These are phyloP conservation scores for Drosophila bocqueti DNA, from an alignment of 1,140 invertebrate species.

Conservation along the genomic window DNA sequence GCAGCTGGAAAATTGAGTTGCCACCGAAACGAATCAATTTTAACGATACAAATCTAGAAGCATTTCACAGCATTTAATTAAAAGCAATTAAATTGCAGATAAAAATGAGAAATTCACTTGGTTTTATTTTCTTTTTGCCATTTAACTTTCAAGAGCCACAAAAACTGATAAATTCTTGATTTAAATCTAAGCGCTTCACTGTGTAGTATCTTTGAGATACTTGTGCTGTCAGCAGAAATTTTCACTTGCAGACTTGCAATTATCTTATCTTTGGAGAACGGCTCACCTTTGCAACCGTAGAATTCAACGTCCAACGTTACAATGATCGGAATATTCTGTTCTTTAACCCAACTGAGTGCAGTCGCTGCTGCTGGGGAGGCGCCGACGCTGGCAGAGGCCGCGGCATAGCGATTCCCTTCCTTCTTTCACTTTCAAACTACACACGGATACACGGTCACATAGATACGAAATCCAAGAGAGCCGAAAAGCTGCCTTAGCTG, in stretches of 20 bases:
- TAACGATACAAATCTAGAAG: conserved; percentile 11
- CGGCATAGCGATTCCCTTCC: conserved; percentile 63
- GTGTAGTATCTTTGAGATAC: conserved; percentile 26
- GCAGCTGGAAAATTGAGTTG: conserved; percentile 14
- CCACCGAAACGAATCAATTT: conserved; percentile 16
- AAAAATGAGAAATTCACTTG: conserved; percentile 12
- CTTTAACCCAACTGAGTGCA: conserved; percentile 72
- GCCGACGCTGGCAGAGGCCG: conserved; percentile 29
- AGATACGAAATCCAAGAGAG: conserved; percentile 35
- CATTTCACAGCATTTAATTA: conserved; percentile 3
- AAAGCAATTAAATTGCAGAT: conserved; percentile 10
- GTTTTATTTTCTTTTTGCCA: conserved; percentile 6
- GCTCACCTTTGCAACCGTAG: conserved; percentile 85
- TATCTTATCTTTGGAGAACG: conserved; percentile 68
- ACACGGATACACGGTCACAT: conserved; percentile 32
- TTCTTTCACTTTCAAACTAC: conserved; percentile 78
- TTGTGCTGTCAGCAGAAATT: conserved; percentile 9
- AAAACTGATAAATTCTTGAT: conserved; percentile 31
- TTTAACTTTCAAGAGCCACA: conserved; percentile 37
- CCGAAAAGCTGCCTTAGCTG: conserved; percentile 35
- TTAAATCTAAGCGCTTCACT: conserved; percentile 29
- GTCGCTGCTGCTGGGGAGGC: conserved; percentile 37
- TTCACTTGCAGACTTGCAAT: conserved; percentile 42
- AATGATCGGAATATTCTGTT: conserved; percentile 84
- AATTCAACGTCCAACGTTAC: conserved; percentile 85